These are phyloP conservation scores for Tetramorium bicarinatum DNA, from an alignment of 2,888 invertebrate species.

Conservation along the genomic window DNA sequence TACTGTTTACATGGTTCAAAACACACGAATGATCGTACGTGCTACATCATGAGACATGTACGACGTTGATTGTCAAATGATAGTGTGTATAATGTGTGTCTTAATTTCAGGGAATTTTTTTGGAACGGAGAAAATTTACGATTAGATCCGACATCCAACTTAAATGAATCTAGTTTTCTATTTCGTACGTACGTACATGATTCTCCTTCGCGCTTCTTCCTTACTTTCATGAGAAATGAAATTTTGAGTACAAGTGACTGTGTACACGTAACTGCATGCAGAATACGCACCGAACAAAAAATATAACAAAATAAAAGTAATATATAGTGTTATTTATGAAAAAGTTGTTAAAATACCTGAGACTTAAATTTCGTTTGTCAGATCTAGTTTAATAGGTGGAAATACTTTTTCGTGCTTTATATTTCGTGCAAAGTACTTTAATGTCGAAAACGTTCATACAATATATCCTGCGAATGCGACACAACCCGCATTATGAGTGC, in stretches of 20 bases:
- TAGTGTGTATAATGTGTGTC: neutral
- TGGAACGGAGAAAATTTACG: neutral
- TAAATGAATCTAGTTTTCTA: neutral
- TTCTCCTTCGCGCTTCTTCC: neutral
- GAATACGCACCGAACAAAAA: neutral
- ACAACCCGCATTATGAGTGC: neutral
- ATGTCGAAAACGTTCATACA: too few relatives aligned
- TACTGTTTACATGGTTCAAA: neutral
- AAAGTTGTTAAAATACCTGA: neutral
- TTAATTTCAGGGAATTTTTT: neutral
- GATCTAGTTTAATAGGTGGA: neutral
- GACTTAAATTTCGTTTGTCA: neutral
- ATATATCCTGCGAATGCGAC: neutral
- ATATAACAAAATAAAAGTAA: neutral
- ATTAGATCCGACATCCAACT: neutral
- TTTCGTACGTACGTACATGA: neutral
- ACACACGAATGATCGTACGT: neutral
- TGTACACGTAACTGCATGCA: neutral
- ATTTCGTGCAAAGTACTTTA: neutral
- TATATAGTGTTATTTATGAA: neutral
- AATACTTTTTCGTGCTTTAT: neutral
- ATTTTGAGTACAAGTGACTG: neutral
- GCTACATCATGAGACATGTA: neutral
- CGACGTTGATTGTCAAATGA: slow-evolving; percentile 5
- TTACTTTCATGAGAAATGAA: neutral